Evolutionary conservation across 2,113 vertebrate genomes (phyloP), one percentile per base, ranked within the genome.

Genomic region (Syrrhaptes paradoxus): DNA sequence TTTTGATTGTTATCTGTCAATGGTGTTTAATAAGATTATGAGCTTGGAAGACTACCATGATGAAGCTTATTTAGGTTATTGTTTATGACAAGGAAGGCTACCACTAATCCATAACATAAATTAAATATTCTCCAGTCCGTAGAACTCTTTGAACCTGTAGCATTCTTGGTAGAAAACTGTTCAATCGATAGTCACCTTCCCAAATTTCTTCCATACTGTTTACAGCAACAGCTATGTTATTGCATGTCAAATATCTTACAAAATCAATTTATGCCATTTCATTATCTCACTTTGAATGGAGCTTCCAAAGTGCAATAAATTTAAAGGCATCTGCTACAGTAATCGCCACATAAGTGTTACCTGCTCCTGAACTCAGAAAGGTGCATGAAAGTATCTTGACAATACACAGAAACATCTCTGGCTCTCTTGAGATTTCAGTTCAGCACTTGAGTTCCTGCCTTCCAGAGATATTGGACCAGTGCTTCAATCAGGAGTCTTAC

Each of bases 131-230:
- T 67, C 49, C 29, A 51, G 7, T 31, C 29, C 12, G 76, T 58
- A 20, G 2, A 10, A 43, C 22, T 83, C 25, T 59, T 73, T 51
- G 28, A 54, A 6, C n/a, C 28, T 70, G 32, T 16, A 59, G 8
- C 29, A 19, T 67, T 67, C n/a, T 38, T 86, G 49, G 4, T 38
- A 46, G 41, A 80, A 90, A 88, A 73, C 6, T 66, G 17, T 19
- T 73, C 0, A 0, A 58, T 19, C 1, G 1, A 58, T 4, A 32
- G 7, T 2, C n/a, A 9, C 67, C 29, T 80, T 83, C 38, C 46
- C 31, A 71, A 36, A 80, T 62, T 88, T 66, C 49, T 62, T 80
- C 31, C 3, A 10, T 20, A 12, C 17, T 54, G 3, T 59, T 90
- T 52, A 43, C 17, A 92, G 31, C 24, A 76, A 46, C 9, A 73